Base-by-base conservation (phyloP, 2,797 vertebrate species). In the Amazona ochrocephala region DNA sequence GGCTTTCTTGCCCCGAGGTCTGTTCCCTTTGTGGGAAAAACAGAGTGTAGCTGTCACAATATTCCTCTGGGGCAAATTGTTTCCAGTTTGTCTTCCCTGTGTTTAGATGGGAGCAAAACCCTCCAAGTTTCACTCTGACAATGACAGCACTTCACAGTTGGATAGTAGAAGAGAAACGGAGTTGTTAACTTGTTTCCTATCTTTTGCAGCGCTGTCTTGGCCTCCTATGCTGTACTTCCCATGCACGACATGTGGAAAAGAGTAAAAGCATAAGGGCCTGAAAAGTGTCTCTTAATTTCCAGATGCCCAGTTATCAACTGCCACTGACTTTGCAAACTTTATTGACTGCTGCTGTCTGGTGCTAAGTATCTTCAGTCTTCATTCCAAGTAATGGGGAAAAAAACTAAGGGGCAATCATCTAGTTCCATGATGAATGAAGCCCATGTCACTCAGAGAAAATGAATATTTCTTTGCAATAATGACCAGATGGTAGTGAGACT, bases 391-490 rank as follows among this genome's bases (percentile, higher is more conserved):
- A 97, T 88, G 80, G 96, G 94, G 66, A 97, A 93, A 95, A 81
- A 94, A 94, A 72, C 32, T 2, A 34, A 50, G 78, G 97, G 96
- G 97, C 97, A 96, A 97, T 98, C 97, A 97, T 95, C 93, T 83
- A 73, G 51, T 96, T 97, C 96, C 50, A 91, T 98, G 98, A 98
- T 98, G 97, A 98, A 98, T 98, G 97, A 97, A 97, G 97, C 95
- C 96, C 65, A 96, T 98, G 97, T 98, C 98, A 98, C 97, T 98
- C 97, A 97, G 98, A 96, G 98, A 98, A 98, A 98, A 98, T 98
- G 98, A 98, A 98, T 98, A 98, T 98, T 98, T 98, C 98, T 98
- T 98, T 98, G 98, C 97, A 97, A 98, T 98, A 98, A 98, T 98
- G 98, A 98, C 98, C 98, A 98, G 98, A 98, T 98, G 98, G 98